These are phyloP conservation scores for Drosophila suzukii DNA, from an alignment of 1,140 invertebrate genomes.

Conservation along the genomic window DNA sequence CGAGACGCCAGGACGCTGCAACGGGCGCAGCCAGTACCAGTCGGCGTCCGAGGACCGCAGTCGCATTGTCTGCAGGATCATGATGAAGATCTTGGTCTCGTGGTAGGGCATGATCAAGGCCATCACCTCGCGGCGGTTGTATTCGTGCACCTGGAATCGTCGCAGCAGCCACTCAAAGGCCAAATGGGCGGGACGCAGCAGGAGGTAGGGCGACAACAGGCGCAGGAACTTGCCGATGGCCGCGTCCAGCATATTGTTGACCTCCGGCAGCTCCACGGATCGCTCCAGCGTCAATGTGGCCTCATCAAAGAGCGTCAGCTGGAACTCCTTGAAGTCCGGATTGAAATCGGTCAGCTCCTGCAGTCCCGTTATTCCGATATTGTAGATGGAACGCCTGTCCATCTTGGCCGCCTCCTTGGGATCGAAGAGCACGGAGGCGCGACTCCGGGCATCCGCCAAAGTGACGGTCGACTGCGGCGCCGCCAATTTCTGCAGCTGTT, in stretches of 20 bases:
- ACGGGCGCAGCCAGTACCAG: constrained; percentile 91
- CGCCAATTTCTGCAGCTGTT: constrained; percentile 92
- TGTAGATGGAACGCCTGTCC: constrained; percentile 92
- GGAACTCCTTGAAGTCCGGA: constrained; percentile 89
- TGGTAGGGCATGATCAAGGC: constrained; percentile 95
- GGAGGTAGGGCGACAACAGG: constrained; percentile 93
- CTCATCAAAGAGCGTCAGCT: constrained; percentile 90
- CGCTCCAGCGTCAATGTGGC: constrained; percentile 91
- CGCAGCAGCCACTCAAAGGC: constrained; percentile 96
- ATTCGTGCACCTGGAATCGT: constrained; percentile 94
- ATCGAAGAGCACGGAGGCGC: constrained; percentile 94
- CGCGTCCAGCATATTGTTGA: constrained; percentile 91
- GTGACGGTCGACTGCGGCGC: constrained; percentile 91
- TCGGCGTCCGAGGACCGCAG: constrained; percentile 87
- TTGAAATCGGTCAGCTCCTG: constrained; percentile 91
- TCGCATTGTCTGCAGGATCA: constrained; percentile 91
- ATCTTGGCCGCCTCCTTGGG: constrained; percentile 94
- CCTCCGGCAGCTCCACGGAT: constrained; percentile 89
- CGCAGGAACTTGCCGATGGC: constrained; percentile 92
- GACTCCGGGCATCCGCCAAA: constrained; percentile 89
- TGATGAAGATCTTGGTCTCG: constrained; percentile 94
- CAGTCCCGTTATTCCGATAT: constrained; percentile 93
- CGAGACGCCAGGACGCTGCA: constrained; percentile 90
- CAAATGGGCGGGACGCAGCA: constrained; percentile 93
- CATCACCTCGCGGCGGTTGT: constrained; percentile 92